Evolutionary conservation across 2,888 invertebrate genomes (phyloP), one percentile per base, ranked within the genome.

Genomic region (Thera britannica): DNA sequence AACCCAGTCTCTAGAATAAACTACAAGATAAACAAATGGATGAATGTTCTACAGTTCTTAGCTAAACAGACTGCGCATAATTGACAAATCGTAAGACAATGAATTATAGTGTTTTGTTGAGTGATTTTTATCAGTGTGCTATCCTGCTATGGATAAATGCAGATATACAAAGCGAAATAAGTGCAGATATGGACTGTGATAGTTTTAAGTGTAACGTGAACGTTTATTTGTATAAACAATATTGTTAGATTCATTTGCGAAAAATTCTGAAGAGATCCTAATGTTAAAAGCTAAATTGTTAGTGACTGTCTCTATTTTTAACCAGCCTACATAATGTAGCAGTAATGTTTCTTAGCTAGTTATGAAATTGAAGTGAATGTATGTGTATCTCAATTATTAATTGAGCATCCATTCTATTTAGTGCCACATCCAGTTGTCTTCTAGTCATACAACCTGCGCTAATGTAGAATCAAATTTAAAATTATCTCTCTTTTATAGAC

Each of bases 381-480:
- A 48, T 61, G 60, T 61, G 65, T 67, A 48, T 61, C 34, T 60
- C 55, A 51, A 58, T 46, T 48, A 35, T 58, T 12, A 36, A 23
- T 58, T 34, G 57, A 62, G 36, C 55, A 35, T 60, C 51, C 11
- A 65, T 65, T 65, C 51, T 49, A 35, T 52, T n/a, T 55, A 58
- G 54, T 62, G 58, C 41, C 52, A 41, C 44, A n/a, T 62, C 64
- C n/a, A 48, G 61, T 71, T 66, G 48, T 67, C 67, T 70, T 70
- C 73, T 74, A 74, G 72, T 72, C 72, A 70, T 58, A 57, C 35
- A 58, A 67, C 61, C 23, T 64, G 55, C 65, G 41, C 41, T 7
- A 41, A 41, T 41, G 7, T 7, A 41, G 5, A 6, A 41, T 7
- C 41, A 7, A 41, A 41, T 41, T 7, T 7, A 38, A 7, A 41